Base-by-base conservation (phyloP, 2,888 invertebrate species). In the Sisyra nigra region DNA sequence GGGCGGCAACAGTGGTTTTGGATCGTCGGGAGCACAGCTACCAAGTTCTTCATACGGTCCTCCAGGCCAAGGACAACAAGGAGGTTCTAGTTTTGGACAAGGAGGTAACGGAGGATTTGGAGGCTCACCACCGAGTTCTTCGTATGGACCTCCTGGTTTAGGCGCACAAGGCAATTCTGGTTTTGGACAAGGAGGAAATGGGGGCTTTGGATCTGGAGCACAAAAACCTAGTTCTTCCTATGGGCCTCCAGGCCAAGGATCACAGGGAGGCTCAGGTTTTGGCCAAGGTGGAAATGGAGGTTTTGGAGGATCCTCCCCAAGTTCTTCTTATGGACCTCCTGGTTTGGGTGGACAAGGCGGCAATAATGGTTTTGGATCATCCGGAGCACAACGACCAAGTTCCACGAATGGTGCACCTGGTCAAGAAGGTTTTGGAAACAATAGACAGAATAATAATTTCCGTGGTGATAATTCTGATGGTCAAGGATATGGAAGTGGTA, bases 401-500 rank as follows among this genome's bases (percentile, higher is more conserved):
- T 54, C 58, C 11, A 54, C 58, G 41, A 63, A 63, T 47, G 66
- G 59, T 34, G 50, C 62, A 30, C 65, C 63, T 33, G 59, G 53
- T 47, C 54, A 48, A 48, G 60, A 55, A 47, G 52, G 53, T 44
- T 53, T 40, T 40, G 45, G 48, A 10, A 48, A 50, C 38, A 48
- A 48, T 18, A 42, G 37, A 13, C 37, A 48, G 44, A 44, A 50
- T 29, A 42, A 44, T 9, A 46, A 53, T 37, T 18, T 35, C 35
- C 32, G 33, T 2, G 9, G 35, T 37, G 18, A 48, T 54, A 34
- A 52, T 52, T 24, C 24, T 7, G 45, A 48, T 34, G 36, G 44
- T 42, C 24, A 36, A 46, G 34, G 24, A 5, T 24, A 24, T 24
- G 24, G 24, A 24, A 24, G 24, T 24, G 24, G 24, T 24, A 34